Conservation (phyloP, 2,797 vertebrate genomes). For the Nothura maculosa region DNA sequence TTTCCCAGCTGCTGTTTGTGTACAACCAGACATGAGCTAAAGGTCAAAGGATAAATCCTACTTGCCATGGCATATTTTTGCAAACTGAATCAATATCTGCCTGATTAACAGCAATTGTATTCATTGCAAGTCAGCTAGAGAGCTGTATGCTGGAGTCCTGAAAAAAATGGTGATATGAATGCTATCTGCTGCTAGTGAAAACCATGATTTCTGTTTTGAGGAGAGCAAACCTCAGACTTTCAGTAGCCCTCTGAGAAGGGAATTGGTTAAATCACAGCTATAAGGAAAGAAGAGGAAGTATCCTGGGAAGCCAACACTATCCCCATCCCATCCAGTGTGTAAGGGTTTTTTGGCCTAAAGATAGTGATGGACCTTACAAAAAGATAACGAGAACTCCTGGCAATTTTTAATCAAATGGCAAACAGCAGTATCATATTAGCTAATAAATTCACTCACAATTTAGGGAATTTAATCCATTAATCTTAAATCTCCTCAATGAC, state of each 20-base stretch:
- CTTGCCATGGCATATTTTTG: background rate
- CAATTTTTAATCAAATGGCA: slow-evolving; percentile 39
- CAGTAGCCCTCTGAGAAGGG: background rate
- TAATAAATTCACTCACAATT: slow-evolving; percentile 62
- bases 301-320: background rate
- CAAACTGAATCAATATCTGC: background rate
- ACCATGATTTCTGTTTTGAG: background rate
- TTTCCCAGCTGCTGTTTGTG: background rate
- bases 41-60: background rate
- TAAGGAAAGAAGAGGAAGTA: background rate
- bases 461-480: slow-evolving; percentile 66
- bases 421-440: slow-evolving; percentile 33
- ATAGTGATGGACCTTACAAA: background rate
- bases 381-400: background rate
- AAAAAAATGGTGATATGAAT: background rate
- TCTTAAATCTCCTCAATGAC: slow-evolving; percentile 63
- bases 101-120: background rate
- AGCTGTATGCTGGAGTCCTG: background rate
- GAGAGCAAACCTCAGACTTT: background rate
- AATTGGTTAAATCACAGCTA: background rate
- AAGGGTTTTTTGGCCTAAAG: background rate
- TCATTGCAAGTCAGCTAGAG: background rate
- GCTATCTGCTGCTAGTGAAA: background rate
- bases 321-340: background rate
- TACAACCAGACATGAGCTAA: background rate